Conservation (phyloP, 1,140 invertebrate genomes). For the Ectropis grisescens region DNA sequence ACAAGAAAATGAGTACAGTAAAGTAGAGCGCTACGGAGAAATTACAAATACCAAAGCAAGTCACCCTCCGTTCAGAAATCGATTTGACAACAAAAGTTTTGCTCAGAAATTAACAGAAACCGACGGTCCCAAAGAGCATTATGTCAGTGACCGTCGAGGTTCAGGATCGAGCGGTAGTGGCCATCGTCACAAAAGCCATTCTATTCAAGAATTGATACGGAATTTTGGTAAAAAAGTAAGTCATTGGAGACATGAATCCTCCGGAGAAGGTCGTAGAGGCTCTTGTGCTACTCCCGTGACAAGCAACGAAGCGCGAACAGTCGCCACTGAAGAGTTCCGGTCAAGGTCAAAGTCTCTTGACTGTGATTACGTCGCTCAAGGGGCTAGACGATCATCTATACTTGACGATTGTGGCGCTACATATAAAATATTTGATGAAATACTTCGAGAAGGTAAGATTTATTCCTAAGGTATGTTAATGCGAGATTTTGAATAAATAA, state of each 20-base stretch:
- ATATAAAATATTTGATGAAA: conserved; percentile 85
- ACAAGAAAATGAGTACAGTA: conserved; percentile 60
- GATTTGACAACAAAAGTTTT: conserved; percentile 71
- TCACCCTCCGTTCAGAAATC: conserved; percentile 38
- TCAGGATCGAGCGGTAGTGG: conserved; percentile 41
- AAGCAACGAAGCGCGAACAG: conserved; percentile 45
- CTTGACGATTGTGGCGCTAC: conserved; percentile 82
- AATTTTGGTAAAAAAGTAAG: conserved; percentile 79
- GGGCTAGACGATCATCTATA: conserved; percentile 31
- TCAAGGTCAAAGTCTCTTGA: conserved; percentile 83
- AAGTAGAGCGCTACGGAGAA: conserved; percentile 65
- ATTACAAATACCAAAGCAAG: conserved; percentile 50
- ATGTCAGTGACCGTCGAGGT: conserved; percentile 30
- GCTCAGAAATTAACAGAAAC: conserved; percentile 62
- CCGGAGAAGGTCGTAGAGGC: conserved; percentile 71
- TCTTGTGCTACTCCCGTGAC: conserved; percentile 67
- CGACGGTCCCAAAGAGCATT: conserved; percentile 15
- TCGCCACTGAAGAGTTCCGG: conserved; percentile 75
- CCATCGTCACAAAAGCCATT: conserved; percentile 73
- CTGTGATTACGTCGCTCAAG: conserved; percentile 69
- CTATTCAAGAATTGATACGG: conserved; percentile 80
- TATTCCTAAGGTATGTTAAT: background rate
- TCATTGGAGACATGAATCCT: conserved; percentile 74
- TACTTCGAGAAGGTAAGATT: conserved; percentile 81
- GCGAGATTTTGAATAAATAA: background rate